Evolutionary conservation across 2,113 vertebrate genomes (phyloP).

Genomic region (Tretioscincus oriximinensis): DNA sequence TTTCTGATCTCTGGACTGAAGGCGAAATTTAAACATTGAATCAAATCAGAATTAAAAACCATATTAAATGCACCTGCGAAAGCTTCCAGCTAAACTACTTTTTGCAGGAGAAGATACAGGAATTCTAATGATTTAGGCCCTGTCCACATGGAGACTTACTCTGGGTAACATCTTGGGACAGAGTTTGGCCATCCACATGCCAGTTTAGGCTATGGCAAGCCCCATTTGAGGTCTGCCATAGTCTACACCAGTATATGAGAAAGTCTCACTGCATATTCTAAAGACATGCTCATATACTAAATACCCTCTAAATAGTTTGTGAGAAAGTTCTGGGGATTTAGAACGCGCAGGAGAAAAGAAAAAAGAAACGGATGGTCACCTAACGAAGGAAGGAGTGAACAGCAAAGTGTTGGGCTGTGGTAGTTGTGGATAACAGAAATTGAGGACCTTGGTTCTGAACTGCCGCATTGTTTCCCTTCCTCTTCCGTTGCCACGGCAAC

Average conservation of each 20-base stretch:
- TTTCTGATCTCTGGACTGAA: neutral
- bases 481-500: slow-evolving; percentile 33
- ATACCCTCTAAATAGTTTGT: neutral
- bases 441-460: neutral
- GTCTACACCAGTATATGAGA: too few relatives aligned
- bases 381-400: too few relatives aligned
- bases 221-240: too few relatives aligned
- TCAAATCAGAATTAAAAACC: too few relatives aligned
- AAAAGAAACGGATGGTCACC: neutral
- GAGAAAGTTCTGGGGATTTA: neutral
- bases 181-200: too few relatives aligned
- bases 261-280: neutral
- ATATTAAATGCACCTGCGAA: neutral
- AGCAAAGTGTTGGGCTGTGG: neutral
- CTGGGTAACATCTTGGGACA: too few relatives aligned
- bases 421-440: neutral
- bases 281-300: neutral
- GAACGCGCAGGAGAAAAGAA: neutral
- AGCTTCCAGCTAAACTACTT: neutral
- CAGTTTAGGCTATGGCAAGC: too few relatives aligned
- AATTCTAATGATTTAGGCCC: neutral
- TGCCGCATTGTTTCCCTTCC: slow-evolving; percentile 33
- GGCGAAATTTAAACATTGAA: too few relatives aligned
- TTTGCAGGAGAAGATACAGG: neutral
- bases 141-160: too few relatives aligned